These are phyloP conservation scores for Danio choprae DNA, from an alignment of 2,797 vertebrate species.

Conservation along the genomic window DNA sequence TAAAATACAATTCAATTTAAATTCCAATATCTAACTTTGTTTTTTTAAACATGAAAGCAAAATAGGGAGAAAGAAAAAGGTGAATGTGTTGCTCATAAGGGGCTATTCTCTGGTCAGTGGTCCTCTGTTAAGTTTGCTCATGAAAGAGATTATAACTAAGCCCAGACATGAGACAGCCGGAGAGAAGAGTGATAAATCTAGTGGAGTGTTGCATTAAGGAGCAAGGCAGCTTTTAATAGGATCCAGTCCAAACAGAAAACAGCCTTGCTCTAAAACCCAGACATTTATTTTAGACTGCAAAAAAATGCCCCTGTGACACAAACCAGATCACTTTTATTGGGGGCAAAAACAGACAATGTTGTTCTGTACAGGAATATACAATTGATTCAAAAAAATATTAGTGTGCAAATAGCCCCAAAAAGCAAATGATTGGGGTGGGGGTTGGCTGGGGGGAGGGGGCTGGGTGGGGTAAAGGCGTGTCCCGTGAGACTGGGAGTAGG, in stretches of 20 bases:
- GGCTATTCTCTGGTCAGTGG: conserved; percentile 63
- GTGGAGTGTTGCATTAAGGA: conserved; percentile 76
- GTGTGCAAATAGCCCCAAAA: conserved; percentile 65
- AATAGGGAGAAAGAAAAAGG: conserved; percentile 4
- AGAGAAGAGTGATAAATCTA: conserved; percentile 79
- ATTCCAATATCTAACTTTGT: background rate
- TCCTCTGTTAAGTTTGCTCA: conserved; percentile 65
- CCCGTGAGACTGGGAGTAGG: conserved; percentile 36
- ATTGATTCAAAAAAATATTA: conserved; percentile 75
- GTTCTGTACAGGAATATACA: conserved; percentile 82
- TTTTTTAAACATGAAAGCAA: background rate
- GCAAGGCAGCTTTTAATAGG: conserved; percentile 79
- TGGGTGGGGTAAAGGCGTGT: conserved; percentile 1
- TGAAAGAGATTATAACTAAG: conserved; percentile 75
- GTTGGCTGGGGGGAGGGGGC: background rate
- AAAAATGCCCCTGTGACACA: conserved; percentile 84
- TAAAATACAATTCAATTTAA: background rate
- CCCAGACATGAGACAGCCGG: conserved; percentile 78
- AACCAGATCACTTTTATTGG: conserved; percentile 87
- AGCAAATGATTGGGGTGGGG: conserved; percentile 23
- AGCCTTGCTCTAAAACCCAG: conserved; percentile 76
- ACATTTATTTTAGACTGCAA: conserved; percentile 79
- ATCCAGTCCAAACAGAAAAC: conserved; percentile 82
- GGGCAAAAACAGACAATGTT: conserved; percentile 79
- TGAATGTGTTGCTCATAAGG: conserved; percentile 43